Evolutionary conservation across 2,888 invertebrate genomes (phyloP), one percentile per base, ranked within the genome.

Genomic region (Abrostola triplasia): DNA sequence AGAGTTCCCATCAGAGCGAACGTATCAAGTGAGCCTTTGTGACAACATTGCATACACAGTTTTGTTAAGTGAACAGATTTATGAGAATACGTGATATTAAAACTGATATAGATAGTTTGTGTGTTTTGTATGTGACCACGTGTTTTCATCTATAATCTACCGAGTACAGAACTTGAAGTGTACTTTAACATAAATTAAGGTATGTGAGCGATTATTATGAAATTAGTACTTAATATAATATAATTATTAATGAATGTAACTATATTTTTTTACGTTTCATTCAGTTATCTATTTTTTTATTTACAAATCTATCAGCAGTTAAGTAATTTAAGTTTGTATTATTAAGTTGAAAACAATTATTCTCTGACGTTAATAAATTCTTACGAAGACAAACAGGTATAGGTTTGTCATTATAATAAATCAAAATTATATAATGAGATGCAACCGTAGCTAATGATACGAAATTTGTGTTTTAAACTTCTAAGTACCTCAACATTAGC

Each of bases 1-100:
- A 80, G 90, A 83, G 84, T 87, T 87, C 84, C 82, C 82, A 79
- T 77, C 77, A 86, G 81, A 82, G 86, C 82, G 88, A 88, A 92
- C 92, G 93, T 83, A 68, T 69, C 72, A 61, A 57, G 59, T 64
- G 59, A 64, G 63, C 65, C 52, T 53, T 41, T 36, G 66, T 76
- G 70, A 68, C 58, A 66, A 67, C 61, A 67, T 67, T 75, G 67
- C 56, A 59, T 38, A 60, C 44, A 67, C 65, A 61, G 52, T 64
- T 70, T 56, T 70, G 59, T 64, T 66, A 70, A 74, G 77, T 77
- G 79, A 67, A 71, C 60, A 62, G 70, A 67, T 71, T 41, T 59
- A 36, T 42, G 63, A 56, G 55, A 66, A 70, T 49, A 59, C 51
- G 66, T 70, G 67, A 54, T 62, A 54, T 58, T 59, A 38, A 49